A percentile compares a stretch with the other conserved stretches of the same genome.
phyloP scores from a whole-genome alignment of 2,797 vertebrate genomes.

The Poecilia wingei region DNA sequence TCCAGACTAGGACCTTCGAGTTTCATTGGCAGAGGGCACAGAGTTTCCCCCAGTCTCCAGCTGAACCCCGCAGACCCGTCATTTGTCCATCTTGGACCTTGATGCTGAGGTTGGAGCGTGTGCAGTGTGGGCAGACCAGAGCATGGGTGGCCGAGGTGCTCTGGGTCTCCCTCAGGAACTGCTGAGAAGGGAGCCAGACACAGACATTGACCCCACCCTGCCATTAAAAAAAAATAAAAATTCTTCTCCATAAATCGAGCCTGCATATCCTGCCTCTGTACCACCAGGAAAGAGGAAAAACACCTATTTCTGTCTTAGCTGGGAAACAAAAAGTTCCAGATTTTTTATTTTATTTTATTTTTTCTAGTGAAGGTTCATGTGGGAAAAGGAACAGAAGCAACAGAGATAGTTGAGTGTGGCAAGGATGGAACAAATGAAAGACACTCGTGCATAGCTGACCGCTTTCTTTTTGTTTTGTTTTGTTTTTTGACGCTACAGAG shows the following conservation, averaged over 20 bases:
- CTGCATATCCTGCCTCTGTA: constrained; percentile 32
- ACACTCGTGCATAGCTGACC: constrained; percentile 29
- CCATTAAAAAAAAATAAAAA: constrained; percentile 64
- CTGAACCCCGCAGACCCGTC: constrained; percentile 64
- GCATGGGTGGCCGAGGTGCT: constrained; percentile 77
- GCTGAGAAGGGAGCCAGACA: constrained; percentile 57
- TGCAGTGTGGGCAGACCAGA: constrained; percentile 59
- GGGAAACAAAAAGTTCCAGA: constrained; percentile 56
- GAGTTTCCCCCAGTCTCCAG: constrained; percentile 60
- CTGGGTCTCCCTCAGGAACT: constrained; percentile 54
- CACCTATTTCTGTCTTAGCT: constrained; percentile 73
- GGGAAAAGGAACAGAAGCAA: constrained; percentile 42
- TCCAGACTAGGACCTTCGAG: constrained; percentile 56
- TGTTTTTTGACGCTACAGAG: constrained; percentile 15
- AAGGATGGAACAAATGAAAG: constrained; percentile 56
- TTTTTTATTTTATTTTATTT: background rate
- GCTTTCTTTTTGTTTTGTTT: constrained; percentile 1
- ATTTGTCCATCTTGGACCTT: constrained; percentile 60
- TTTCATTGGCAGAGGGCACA: constrained; percentile 65
- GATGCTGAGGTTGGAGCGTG: constrained; percentile 63
- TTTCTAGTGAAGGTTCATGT: constrained; percentile 26
- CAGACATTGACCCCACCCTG: constrained; percentile 69
- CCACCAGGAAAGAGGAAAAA: constrained; percentile 57
- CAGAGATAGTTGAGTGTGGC: constrained; percentile 42
- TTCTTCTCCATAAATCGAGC: constrained; percentile 60